Conservation (phyloP, 2,888 invertebrate species). For the Drosophila stalkeri region DNA sequence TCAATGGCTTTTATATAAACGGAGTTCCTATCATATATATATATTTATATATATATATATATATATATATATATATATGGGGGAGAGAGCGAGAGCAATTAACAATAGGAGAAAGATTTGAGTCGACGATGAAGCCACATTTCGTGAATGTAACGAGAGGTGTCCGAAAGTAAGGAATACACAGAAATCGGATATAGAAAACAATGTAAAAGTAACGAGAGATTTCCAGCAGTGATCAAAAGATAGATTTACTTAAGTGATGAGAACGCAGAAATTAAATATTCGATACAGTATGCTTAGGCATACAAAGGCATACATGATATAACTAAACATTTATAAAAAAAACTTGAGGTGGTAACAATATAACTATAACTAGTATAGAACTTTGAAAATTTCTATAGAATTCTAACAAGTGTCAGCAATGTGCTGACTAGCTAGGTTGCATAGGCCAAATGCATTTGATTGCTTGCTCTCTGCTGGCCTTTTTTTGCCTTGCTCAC, state of each 20-base stretch:
- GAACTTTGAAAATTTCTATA: background rate
- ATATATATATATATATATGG: too few species aligned
- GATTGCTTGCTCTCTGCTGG: background rate
- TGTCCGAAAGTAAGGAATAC: background rate
- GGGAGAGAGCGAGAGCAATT: background rate
- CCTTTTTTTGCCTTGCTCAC: background rate
- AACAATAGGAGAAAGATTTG: too few species aligned
- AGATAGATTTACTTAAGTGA: background rate
- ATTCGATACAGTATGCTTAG: too few species aligned
- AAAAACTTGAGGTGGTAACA: too few species aligned
- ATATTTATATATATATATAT: too few species aligned
- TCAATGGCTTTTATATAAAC: slow-evolving; percentile 3
- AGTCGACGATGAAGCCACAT: too few species aligned
- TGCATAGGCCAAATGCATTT: background rate
- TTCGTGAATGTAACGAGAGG: background rate
- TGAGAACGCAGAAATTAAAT: background rate
- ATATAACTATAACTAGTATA: too few species aligned
- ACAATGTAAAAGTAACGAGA: background rate
- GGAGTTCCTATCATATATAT: background rate
- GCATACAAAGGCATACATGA: too few species aligned
- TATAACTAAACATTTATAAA: too few species aligned
- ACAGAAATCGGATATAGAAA: background rate
- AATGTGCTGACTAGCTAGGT: background rate
- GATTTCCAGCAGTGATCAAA: background rate
- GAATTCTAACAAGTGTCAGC: background rate